Evolutionary conservation across 1,140 invertebrate species (phyloP), one percentile per base, ranked within the genome.

Genomic region (Conus ventricosus): DNA sequence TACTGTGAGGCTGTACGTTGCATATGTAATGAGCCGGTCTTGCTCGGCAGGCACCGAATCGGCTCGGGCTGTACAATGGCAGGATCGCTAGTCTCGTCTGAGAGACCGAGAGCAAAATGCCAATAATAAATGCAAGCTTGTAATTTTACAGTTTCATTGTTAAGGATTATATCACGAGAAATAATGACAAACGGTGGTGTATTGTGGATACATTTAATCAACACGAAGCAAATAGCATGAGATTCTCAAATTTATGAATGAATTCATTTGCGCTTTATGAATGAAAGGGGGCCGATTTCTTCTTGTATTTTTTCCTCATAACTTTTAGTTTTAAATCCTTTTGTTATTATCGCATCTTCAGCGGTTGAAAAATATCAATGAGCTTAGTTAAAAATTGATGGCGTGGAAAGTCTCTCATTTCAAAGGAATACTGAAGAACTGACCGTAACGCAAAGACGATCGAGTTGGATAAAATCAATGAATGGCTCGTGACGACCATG

Each of bases 11-110:
- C 90, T 90, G 88, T 78, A 82, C 63, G 90, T 87, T 91, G 90
- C 90, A 91, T 92, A 91, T 87, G 87, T 92, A 92, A 92, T 91
- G 90, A 92, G 90, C 90, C 89, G 90, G 91, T 91, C 88, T 90
- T 81, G 88, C 84, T 85, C 83, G 83, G 88, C 78, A 71, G 57
- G 76, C 53, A 60, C 67, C 53, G 76, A 76, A 39, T 85, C 82
- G 54, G 78, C 80, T 71, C 67, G 67, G 67, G 67, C 67, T 71
- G 23, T 84, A 84, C 81, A 71, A 89, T 67, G 63, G 83, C 84
- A 67, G 87, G 63, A 81, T 82, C 55, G 81, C 39, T 84, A n/a
- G 53, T 60, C 60, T 55, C 57, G 55, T n/a, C 78, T 23, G 63
- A 13, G 54, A 23, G 63, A 55, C 54, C 54, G 27, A 80, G n/a